Evolutionary conservation across 2,113 vertebrate genomes (phyloP).

Genomic region (Albula goreensis): DNA sequence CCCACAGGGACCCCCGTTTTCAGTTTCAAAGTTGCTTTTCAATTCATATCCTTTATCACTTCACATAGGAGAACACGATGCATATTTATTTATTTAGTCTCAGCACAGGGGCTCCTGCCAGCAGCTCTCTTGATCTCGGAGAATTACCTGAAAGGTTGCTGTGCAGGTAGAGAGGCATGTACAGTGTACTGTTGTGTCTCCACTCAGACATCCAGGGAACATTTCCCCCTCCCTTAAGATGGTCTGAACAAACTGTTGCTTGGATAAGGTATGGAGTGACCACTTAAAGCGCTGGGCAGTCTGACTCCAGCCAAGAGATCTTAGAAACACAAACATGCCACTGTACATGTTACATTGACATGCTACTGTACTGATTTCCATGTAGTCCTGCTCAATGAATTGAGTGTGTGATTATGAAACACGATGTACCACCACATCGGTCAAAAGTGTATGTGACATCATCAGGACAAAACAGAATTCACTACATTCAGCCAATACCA

Average conservation of each 20-base stretch:
- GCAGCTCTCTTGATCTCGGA: conserved; percentile 57
- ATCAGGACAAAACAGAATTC: too few relatives aligned
- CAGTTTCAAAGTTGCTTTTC: conserved; percentile 68
- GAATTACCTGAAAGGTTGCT: conserved; percentile 27
- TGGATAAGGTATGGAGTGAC: not conserved
- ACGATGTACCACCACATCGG: too few relatives aligned
- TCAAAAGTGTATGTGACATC: too few relatives aligned
- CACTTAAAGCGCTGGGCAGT: too few relatives aligned
- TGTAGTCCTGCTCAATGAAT: too few relatives aligned
- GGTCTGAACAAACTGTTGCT: conserved; percentile 10
- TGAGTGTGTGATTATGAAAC: too few relatives aligned
- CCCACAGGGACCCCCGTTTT: conserved; percentile 71
- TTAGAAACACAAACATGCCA: not conserved
- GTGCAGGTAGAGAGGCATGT: conserved; percentile 39
- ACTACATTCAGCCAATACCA: too few relatives aligned
- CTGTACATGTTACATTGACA: not conserved
- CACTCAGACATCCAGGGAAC: not conserved
- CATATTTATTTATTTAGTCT: conserved; percentile 69
- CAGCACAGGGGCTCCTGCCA: conserved; percentile 50
- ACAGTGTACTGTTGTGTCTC: not conserved
- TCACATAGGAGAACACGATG: conserved; percentile 53
- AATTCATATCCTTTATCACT: conserved; percentile 64
- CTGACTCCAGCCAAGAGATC: not conserved
- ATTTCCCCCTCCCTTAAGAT: not conserved
- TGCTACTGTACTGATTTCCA: too few relatives aligned